Evolutionary conservation across 2,797 vertebrate genomes (phyloP), one percentile per base, ranked within the genome.

Genomic region (Parotocinclus haroldoi): DNA sequence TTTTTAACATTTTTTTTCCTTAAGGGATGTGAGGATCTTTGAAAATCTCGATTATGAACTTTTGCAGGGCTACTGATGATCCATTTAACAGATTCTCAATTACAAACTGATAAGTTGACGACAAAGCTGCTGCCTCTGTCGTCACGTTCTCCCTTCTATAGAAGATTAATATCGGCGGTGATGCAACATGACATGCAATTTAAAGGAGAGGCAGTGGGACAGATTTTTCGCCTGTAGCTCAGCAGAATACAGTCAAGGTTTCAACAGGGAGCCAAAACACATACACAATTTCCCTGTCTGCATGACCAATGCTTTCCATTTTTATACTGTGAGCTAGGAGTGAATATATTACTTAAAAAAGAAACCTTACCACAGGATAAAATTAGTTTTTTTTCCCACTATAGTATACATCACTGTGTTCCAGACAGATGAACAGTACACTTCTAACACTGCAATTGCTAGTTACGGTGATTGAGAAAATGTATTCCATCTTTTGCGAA

Each of bases 131-230:
- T 74, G 52, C 42, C 42, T 53, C 45, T 39, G 44, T 58, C 70
- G 54, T 52, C 61, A 71, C 66, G 44, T 66, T 50, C 58, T 42
- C 54, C 54, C 54, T 18, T 68, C 45, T 72, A 72, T 57, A 69
- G 62, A 78, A 74, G 77, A 76, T 72, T 61, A 79, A 79, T 76
- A 67, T 73, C 68, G 60, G 65, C 38, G 45, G 46, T 48, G 58
- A 78, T 76, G 69, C 53, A 71, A 78, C 68, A 74, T 78, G 74
- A 78, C 74, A 79, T 72, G 75, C 74, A 76, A 72, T 74, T 76
- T 72, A 76, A 74, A 55, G 50, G 18, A 52, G 55, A 54, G 68
- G 60, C 65, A 69, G 54, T 51, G 50, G 60, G 74, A 74, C 63
- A 58, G 39, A 62, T 57, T 72, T 64, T 74, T 59, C 50, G 62